phyloP scores from a whole-genome alignment of 2,888 invertebrate species.

The Andrena trimmerana region DNA sequence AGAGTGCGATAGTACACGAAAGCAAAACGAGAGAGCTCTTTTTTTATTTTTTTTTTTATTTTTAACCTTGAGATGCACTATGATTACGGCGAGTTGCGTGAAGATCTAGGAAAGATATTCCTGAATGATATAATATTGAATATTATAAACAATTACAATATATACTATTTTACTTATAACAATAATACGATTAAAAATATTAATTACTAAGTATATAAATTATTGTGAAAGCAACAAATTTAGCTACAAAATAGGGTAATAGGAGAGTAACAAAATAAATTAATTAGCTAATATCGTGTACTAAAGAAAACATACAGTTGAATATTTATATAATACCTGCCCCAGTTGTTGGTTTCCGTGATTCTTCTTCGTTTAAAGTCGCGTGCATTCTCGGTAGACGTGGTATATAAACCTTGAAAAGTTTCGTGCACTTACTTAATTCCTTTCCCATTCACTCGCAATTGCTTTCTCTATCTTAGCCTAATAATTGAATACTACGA shows the following conservation, averaged over 20 bases:
- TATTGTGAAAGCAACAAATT: slow-evolving; percentile 81
- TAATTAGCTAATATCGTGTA: slow-evolving; percentile 81
- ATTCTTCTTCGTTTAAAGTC: slow-evolving; percentile 21
- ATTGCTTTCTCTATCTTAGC: background rate
- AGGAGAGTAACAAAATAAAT: slow-evolving; percentile 84
- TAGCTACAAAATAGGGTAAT: slow-evolving; percentile 83
- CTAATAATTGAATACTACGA: background rate
- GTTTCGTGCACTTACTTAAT: background rate
- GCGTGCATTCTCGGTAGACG: background rate
- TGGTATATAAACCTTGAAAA: background rate
- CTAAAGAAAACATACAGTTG: slow-evolving; percentile 78
- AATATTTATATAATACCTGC: slow-evolving; percentile 82
- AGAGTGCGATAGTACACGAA: slow-evolving; percentile 61
- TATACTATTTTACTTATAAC: slow-evolving; percentile 81
- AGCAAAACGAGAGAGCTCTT: slow-evolving; percentile 62
- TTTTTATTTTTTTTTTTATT: slow-evolving; percentile 23
- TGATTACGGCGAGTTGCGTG: slow-evolving; percentile 71
- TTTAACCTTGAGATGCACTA: slow-evolving; percentile 56
- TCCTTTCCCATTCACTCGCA: slow-evolving; percentile 1
- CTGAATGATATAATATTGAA: slow-evolving; percentile 75
- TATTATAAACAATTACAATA: slow-evolving; percentile 80
- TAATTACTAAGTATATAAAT: slow-evolving; percentile 81
- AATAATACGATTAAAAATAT: slow-evolving; percentile 79
- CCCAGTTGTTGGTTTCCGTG: slow-evolving; percentile 80
- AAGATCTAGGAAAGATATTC: slow-evolving; percentile 74